phyloP scores from a whole-genome alignment of 1,140 invertebrate species.

The Centruroides vittatus region DNA sequence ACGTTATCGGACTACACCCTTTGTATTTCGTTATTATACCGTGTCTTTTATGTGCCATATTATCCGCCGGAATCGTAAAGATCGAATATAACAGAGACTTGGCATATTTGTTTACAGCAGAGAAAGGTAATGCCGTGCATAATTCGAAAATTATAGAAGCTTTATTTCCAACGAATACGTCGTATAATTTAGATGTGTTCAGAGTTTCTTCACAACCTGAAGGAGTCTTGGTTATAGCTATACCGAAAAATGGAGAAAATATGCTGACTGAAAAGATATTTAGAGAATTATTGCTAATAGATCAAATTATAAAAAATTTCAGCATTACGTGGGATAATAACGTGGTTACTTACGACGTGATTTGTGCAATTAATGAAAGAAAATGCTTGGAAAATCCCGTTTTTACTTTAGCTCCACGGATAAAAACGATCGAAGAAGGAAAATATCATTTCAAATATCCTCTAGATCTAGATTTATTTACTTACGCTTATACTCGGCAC shows the following conservation, averaged over 20 bases:
- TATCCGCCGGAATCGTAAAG: conserved; percentile 53
- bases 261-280: conserved; percentile 60
- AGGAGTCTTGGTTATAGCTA: conserved; percentile 67
- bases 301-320: conserved; percentile 57
- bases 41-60: too few species aligned
- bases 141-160: conserved; percentile 61
- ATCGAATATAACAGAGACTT: conserved; percentile 78
- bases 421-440: conserved; percentile 56
- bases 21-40: too few species aligned
- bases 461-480: conserved; percentile 69
- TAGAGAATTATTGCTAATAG: conserved; percentile 56
- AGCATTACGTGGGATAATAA: conserved; percentile 32
- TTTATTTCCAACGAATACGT: conserved; percentile 14
- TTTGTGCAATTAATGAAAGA: conserved; percentile 66
- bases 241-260: conserved; percentile 62
- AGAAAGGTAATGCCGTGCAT: conserved; percentile 51
- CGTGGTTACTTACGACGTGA: conserved; percentile 42
- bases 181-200: conserved; percentile 15
- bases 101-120: conserved; percentile 76
- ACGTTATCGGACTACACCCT: too few species aligned
- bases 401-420: conserved; percentile 57
- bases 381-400: conserved; percentile 73
- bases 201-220: conserved; percentile 67
- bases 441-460: conserved; percentile 67
- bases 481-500: conserved; percentile 65